phyloP scores from a whole-genome alignment of 2,113 vertebrate species.

The Leucosticte australis region DNA sequence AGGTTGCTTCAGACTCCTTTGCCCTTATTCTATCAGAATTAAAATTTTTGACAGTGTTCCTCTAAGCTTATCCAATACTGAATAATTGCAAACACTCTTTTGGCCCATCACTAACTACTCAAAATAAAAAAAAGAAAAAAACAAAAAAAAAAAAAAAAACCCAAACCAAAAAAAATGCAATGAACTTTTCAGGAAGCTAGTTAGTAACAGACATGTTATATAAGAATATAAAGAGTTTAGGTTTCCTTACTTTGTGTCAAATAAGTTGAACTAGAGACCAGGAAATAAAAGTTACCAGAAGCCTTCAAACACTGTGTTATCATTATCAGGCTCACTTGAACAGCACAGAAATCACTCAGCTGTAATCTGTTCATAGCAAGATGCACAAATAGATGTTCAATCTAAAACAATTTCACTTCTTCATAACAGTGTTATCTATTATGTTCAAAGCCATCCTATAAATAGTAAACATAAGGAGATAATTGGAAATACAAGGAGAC shows the following conservation, averaged over 20 bases:
- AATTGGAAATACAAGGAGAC: background rate
- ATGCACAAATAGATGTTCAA: background rate
- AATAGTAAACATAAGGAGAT: background rate
- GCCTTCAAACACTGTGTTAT: background rate
- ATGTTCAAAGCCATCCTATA: background rate
- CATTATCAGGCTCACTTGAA: background rate
- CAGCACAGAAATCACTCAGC: background rate
- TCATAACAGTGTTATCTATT: background rate
- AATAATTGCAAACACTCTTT: background rate
- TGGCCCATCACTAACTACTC: background rate
- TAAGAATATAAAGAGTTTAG: background rate
- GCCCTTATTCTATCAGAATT: background rate
- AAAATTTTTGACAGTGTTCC: background rate
- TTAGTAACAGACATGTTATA: background rate
- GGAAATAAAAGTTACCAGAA: background rate
- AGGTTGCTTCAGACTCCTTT: background rate
- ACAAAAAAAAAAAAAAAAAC: background rate
- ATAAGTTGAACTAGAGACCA: background rate
- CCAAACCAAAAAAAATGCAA: background rate
- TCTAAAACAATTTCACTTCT: conserved; percentile 16
- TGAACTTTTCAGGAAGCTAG: background rate
- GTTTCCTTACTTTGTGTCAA: background rate
- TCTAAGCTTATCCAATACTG: background rate
- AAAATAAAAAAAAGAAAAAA: background rate
- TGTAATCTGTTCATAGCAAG: background rate